Evolutionary conservation across 2,888 invertebrate genomes (phyloP), one percentile per base, ranked within the genome.

Genomic region (Elysia crispata): DNA sequence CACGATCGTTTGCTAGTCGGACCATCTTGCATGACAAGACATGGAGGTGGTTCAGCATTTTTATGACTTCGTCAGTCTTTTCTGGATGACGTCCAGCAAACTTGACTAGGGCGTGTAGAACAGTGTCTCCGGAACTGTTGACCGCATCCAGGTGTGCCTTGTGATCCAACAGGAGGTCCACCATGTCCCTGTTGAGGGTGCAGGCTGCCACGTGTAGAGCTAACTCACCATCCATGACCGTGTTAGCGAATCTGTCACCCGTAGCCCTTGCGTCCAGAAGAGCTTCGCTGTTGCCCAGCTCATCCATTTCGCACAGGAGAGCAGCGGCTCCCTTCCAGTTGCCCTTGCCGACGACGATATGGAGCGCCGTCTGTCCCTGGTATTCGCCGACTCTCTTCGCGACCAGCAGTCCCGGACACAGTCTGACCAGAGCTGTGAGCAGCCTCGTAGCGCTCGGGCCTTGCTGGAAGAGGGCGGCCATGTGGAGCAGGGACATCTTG

Each of bases 171-270:
- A 87, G 60, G 25, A 81, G 72, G n/a, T 83, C 81, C 30, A 87
- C 77, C 25, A 86, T 83, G 23, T 77, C 70, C 31, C 70, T 69
- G 79, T 87, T 84, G 28, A 85, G 67, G 11, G 84, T 86, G 31
- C 86, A 73, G 30, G 86, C 87, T 15, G 87, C 87, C 30, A 87
- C 86, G 20, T 79, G 57, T 25, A 87, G 76, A 1, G 87, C 86
- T 1, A 86, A 70, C 79, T 87, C 85, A 15, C 86, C 87, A 82
- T 85, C 82, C 86, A 87, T 85, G 3, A 86, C 86, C 0, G 86
- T 87, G 80, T 85, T 84, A 13, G 70, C 72, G 79, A 87, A 87
- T 18, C 80, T 70, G 11, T 81, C 62, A 0, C 87, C 87, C 3
- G 83, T 84, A 0, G 86, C 87, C 41, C 74, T 54, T 8, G 8